A percentile compares a stretch with the other conserved stretches of the same genome.
phyloP scores from a whole-genome alignment of 2,797 vertebrate species.

The Cryptoblepharus egeriae region DNA sequence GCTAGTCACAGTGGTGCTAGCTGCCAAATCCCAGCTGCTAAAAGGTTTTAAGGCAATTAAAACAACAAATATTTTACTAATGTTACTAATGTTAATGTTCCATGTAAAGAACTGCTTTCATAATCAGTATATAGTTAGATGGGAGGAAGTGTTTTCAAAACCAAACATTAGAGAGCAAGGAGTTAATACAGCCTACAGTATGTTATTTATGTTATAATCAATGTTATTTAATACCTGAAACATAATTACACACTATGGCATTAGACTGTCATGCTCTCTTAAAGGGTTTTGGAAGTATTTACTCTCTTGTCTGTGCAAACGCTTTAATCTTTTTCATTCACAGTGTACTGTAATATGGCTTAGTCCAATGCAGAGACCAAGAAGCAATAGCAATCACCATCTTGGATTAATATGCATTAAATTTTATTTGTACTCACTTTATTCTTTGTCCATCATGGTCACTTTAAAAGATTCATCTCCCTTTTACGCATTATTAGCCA shows the following conservation, averaged over 20 bases:
- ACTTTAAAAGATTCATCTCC: background rate
- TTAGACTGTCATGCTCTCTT: constrained; percentile 7
- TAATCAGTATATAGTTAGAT: background rate
- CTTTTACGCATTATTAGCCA: background rate
- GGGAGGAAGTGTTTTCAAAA: background rate
- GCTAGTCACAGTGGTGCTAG: background rate
- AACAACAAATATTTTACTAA: constrained; percentile 14
- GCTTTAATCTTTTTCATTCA: constrained; percentile 21
- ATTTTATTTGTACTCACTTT: background rate
- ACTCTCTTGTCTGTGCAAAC: background rate
- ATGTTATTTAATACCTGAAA: constrained; percentile 10
- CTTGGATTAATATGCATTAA: constrained; percentile 19
- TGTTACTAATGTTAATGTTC: constrained; percentile 8
- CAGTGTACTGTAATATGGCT: background rate
- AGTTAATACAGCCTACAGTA: background rate
- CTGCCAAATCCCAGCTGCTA: constrained; percentile 12
- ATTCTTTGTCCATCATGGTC: background rate
- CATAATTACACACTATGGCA: background rate
- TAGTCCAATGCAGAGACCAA: background rate
- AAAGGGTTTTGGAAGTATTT: constrained; percentile 6
- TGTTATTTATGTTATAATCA: background rate
- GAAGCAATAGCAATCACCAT: constrained; percentile 8
- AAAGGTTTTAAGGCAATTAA: constrained; percentile 4
- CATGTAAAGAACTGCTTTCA: background rate
- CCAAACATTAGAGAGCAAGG: background rate